Evolutionary conservation across 1,140 invertebrate genomes (phyloP).

Genomic region (Batillaria attramentaria): DNA sequence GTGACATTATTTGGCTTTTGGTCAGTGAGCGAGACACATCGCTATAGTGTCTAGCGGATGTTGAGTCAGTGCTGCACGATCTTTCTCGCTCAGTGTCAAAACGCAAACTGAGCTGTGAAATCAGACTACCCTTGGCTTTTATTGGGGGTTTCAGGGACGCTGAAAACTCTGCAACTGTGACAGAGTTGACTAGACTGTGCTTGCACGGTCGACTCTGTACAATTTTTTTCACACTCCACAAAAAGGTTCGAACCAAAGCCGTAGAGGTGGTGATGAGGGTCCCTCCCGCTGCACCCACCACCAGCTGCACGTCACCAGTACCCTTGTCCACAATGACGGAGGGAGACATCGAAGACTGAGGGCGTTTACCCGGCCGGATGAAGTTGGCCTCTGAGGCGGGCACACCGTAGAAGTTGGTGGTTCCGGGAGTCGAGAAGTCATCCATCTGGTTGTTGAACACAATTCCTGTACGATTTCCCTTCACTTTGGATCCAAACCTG

Average conservation of each 20-base stretch:
- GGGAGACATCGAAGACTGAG: constrained; percentile 93
- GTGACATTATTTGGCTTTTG: too few relatives aligned
- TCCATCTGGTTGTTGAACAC: constrained; percentile 96
- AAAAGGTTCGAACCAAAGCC: constrained; percentile 78
- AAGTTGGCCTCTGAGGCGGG: constrained; percentile 78
- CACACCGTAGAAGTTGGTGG: constrained; percentile 83
- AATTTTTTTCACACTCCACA: not conserved
- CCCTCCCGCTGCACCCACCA: constrained; percentile 91
- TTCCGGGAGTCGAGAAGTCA: constrained; percentile 88
- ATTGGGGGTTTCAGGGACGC: not conserved
- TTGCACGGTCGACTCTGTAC: not conserved
- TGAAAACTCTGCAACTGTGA: not conserved
- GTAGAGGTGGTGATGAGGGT: constrained; percentile 89
- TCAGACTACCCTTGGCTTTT: not conserved
- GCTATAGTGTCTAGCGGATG: too few relatives aligned
- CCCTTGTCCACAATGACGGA: constrained; percentile 83
- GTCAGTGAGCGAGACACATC: too few relatives aligned
- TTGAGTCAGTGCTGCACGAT: not conserved
- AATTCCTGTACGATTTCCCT: constrained; percentile 85
- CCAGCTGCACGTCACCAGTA: constrained; percentile 79
- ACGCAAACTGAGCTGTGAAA: too few relatives aligned
- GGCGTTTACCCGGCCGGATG: constrained; percentile 85
- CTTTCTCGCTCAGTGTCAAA: not conserved
- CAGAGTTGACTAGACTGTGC: not conserved
- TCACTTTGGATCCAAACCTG: constrained; percentile 72